Conservation (phyloP, 2,113 vertebrate species). For the Catagonus wagneri region DNA sequence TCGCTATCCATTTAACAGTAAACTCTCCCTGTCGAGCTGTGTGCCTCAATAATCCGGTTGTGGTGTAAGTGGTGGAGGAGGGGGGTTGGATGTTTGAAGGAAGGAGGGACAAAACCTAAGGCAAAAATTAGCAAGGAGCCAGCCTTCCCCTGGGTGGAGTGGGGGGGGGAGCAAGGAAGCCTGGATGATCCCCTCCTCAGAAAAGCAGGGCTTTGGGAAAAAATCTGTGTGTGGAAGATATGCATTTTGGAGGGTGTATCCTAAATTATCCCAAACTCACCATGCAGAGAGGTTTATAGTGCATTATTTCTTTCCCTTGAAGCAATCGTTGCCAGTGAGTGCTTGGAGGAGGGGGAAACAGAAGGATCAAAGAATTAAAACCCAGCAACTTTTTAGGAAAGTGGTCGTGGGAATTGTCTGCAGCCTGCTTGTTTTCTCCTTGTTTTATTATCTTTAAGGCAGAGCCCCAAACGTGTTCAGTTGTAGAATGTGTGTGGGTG, state of each 20-base stretch:
- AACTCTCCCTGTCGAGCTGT: constrained; percentile 74
- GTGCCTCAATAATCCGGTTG: constrained; percentile 71
- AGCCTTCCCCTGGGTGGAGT: constrained; percentile 73
- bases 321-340: constrained; percentile 67
- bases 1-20: constrained; percentile 69
- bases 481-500: constrained; percentile 84
- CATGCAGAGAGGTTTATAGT: constrained; percentile 68
- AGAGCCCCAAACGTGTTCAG: constrained; percentile 82
- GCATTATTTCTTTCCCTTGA: constrained; percentile 72
- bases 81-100: constrained; percentile 66
- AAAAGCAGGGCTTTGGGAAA: constrained; percentile 17
- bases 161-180: constrained; percentile 20
- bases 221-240: constrained; percentile 51
- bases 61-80: constrained; percentile 55
- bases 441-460: constrained; percentile 84
- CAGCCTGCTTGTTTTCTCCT: constrained; percentile 73
- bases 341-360: constrained; percentile 61
- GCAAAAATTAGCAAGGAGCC: constrained; percentile 75
- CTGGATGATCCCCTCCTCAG: constrained; percentile 42
- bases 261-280: constrained; percentile 79
- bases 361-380: constrained; percentile 81
- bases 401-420: constrained; percentile 79
- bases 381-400: constrained; percentile 83
- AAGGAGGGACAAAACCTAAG: constrained; percentile 74
- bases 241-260: constrained; percentile 71